These are phyloP conservation scores for Lagopus leucura DNA, from an alignment of 2,113 vertebrate genomes.

Conservation along the genomic window DNA sequence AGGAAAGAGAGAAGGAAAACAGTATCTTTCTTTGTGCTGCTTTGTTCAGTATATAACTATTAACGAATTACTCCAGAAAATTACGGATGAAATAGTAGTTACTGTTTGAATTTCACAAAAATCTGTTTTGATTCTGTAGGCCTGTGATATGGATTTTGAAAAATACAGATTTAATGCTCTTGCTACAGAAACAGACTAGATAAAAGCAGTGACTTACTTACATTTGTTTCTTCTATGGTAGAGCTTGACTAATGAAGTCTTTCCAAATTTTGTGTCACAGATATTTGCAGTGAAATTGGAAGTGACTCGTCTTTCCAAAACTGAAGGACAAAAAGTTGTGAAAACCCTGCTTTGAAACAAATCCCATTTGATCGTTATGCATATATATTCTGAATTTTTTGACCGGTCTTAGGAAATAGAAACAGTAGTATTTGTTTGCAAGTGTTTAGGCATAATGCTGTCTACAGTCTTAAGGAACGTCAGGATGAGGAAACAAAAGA, in stretches of 20 bases:
- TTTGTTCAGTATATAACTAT: background rate
- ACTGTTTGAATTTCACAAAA: background rate
- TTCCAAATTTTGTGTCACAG: background rate
- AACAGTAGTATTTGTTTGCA: background rate
- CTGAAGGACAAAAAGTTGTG: background rate
- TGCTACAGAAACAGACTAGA: background rate
- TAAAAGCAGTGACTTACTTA: background rate
- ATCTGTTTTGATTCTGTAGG: background rate
- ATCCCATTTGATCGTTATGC: background rate
- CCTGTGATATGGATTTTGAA: background rate
- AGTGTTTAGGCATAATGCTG: background rate
- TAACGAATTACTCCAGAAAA: background rate
- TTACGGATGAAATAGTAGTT: background rate
- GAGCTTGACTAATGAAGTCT: background rate
- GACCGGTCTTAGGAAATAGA: background rate
- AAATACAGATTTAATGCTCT: background rate
- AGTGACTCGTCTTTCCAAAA: background rate
- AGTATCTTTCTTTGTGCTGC: background rate
- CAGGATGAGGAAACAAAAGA: background rate
- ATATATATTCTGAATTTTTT: background rate
- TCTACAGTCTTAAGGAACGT: background rate
- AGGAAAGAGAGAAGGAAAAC: background rate
- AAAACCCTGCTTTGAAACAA: background rate
- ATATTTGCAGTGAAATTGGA: background rate
- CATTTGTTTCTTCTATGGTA: background rate